Base-by-base conservation (phyloP, 30 jellyfish, hydroid and myxozoan species). In the Aurelia coerulea region DNA sequence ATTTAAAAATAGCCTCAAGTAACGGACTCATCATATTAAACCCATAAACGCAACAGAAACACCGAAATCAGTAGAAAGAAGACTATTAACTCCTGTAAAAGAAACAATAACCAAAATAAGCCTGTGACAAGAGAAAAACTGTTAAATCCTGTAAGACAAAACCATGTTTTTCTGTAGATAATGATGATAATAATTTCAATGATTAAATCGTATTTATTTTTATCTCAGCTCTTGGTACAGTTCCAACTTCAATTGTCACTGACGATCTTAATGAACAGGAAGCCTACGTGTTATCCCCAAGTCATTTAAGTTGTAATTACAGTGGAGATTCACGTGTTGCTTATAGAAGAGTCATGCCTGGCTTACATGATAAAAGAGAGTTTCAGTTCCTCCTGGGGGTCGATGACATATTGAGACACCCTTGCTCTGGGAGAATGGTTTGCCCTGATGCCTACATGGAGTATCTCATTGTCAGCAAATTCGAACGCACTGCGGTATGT, bases 321-420 rank as follows among this genome's bases (percentile, higher is more conserved):
- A 60, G 35, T 60, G 70, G 70, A 37, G 91, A 83, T 32, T 75
- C 90, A 10, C 50, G 42, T 4, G 14, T 89, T 23, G 74, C 42
- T 31, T 80, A 68, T 54, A 62, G 68, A 39, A 74, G 70, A 49
- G 76, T 52, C 54, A 77, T 65, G 15, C 35, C 66, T 68, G 70
- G 80, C 39, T 82, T 79, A 17, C 83, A 92, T 74, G 58, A 89
- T 34, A 89, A 89, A 34, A 62, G 62, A 10, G 71, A 89, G 35
- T 67, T 89, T 88, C 78, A 31, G 56, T 89, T 80, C 65, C 16
- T 51, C 17, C 66, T 56, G 52, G 94, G 69, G 17, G 56, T 60
- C n/a, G 94, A 81, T 65, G 97, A 94, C 11, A 60, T 88, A 5
- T 50, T 89, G 31, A 65, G 83, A 9, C 97, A 89, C 62, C 41